Evolutionary conservation across 2,113 vertebrate genomes (phyloP), one percentile per base, ranked within the genome.

Genomic region (Elanoides forficatus): DNA sequence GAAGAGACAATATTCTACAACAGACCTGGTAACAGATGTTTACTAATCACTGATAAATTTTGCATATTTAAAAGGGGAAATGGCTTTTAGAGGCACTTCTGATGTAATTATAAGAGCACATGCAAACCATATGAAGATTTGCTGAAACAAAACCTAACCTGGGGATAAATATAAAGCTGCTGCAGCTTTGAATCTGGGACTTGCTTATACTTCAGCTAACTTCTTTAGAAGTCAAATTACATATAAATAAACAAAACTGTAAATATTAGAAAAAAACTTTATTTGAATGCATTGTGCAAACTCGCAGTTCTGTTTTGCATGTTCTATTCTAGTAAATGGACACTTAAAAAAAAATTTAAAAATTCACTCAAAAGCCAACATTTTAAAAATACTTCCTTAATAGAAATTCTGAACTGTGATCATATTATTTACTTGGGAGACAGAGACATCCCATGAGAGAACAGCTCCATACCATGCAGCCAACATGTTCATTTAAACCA

Each of bases 11-110:
- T 91, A 95, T 91, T 92, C 56, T 40, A 15, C 60, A 92, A 65
- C 52, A 67, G 22, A 94, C 40, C 36, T 82, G 78, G 42, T 62
- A 93, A 81, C 93, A 98, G 93, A 93, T 97, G 94, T 94, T 91
- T 97, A 90, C 86, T 94, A 96, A 93, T 93, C 80, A 59, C 74
- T 91, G 86, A 83, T 89, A 95, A 91, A 74, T 93, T 96, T 88
- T 95, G 92, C 88, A 94, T 97, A 87, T 89, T 96, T 93, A 92
- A 94, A 93, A 86, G 30, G 14, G n/a, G 36, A 93, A 91, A 87
- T 48, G 38, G 30, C 8, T 91, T 94, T 94, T 68, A 63, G 73
- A 93, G 38, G 45, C 59, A 83, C 27, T 75, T 20, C 18, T 91
- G 73, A 45, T 87, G 32, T 76, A 96, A 86, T 95, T 87, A 82